Base-by-base conservation (phyloP, 2,888 invertebrate genomes). In the Apotomis betuletana region DNA sequence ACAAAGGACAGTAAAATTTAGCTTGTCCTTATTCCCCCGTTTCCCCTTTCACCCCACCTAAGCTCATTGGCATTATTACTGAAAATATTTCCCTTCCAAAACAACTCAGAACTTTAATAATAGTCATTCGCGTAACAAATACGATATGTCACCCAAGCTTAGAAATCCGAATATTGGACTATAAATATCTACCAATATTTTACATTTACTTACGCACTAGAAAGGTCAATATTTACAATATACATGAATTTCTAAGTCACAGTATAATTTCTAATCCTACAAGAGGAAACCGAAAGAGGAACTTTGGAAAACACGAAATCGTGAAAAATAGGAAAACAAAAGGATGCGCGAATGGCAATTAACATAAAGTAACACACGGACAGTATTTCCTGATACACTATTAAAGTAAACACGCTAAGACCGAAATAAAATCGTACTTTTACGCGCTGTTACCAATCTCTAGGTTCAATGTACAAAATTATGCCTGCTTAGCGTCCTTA, bases 271-370 rank as follows among this genome's bases (percentile, higher is more conserved):
- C 75, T 76, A 74, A 76, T 71, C 74, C 77, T 60, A 71, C 59
- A 78, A 83, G 83, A 83, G 77, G 77, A 83, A 81, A 85, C 83
- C 78, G 65, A 86, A 81, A 82, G 82, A 90, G 90, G 90, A 90
- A 90, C 90, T 90, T 89, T 88, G 83, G 85, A 81, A 77, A 77
- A 76, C 79, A 79, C 80, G 76, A 76, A 51, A 71, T 46, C 68
- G 65, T 74, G 57, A 75, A 77, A 49, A 78, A 70, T 75, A 77
- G 80, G 82, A 79, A 80, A 81, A 80, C 77, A 81, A 78, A 80
- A 79, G 76, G 79, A 75, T 74, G 75, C 61, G 4, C 57, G 3
- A 62, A n/a, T 36, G 65, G 46, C 55, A 41, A 65, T 55, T 36
- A 65, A 65, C 55, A 36, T n/a, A 38, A 12, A 12, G 27, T 27